These are phyloP conservation scores for Poicephalus gulielmi DNA, from an alignment of 2,113 vertebrate genomes.

Conservation along the genomic window DNA sequence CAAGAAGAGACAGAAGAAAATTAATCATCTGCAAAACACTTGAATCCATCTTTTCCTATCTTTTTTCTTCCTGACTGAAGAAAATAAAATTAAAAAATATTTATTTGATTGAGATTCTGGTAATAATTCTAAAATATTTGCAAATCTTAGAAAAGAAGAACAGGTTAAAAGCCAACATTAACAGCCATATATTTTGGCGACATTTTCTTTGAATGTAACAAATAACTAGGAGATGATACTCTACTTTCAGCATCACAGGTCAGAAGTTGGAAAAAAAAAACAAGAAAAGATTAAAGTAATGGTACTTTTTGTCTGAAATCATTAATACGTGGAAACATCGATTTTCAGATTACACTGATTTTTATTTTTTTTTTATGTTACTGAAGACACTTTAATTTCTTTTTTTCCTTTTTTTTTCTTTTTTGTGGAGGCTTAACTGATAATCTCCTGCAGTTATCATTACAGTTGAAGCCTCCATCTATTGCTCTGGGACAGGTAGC, in stretches of 20 bases:
- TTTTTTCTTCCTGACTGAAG: background rate
- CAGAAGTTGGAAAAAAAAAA: background rate
- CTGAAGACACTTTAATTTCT: background rate
- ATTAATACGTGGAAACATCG: background rate
- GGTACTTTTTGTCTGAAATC: background rate
- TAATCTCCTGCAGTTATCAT: background rate
- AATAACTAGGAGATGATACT: background rate
- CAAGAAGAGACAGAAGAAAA: background rate
- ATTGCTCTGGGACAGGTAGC: background rate
- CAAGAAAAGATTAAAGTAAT: background rate
- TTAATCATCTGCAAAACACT: background rate
- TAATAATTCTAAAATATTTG: background rate
- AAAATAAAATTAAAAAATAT: background rate
- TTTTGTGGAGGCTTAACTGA: background rate
- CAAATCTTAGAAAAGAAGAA: background rate
- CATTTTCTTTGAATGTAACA: background rate
- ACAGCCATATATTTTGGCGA: background rate
- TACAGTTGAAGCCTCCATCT: background rate
- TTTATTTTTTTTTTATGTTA: background rate
- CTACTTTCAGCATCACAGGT: background rate
- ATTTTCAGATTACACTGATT: background rate
- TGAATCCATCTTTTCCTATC: background rate
- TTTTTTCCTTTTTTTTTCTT: background rate
- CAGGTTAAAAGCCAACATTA: background rate
- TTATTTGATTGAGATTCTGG: background rate